phyloP scores from a whole-genome alignment of 1,140 invertebrate species.

The Calycopis cecrops region DNA sequence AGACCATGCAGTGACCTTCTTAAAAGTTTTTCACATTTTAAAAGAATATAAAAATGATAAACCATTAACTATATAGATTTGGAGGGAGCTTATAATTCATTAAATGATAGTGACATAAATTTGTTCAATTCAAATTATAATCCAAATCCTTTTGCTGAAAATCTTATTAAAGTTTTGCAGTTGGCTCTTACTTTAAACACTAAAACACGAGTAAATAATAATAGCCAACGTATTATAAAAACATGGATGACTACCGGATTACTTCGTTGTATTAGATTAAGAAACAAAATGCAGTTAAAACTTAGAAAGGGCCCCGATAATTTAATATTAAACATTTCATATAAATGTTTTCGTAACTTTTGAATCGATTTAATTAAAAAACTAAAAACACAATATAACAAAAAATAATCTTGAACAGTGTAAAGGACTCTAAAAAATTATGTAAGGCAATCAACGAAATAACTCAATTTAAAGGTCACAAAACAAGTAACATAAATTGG shows the following conservation, averaged over 20 bases:
- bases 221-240: background rate
- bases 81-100: background rate
- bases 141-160: too few species aligned
- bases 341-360: conserved; percentile 1
- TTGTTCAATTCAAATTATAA: too few species aligned
- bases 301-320: background rate
- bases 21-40: background rate
- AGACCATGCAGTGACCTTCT: background rate
- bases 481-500: background rate
- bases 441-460: too few species aligned
- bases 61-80: background rate
- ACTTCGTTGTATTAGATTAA: background rate
- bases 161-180: too few species aligned
- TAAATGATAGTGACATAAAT: background rate
- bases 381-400: background rate
- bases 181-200: background rate
- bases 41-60: background rate
- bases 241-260: background rate
- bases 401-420: too few species aligned
- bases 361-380: background rate
- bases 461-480: too few species aligned
- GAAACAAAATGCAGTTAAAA: conserved; percentile 2
- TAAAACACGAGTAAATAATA: background rate
- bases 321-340: conserved; percentile 1
- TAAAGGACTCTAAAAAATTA: too few species aligned